Conservation (phyloP, 2,888 invertebrate genomes). For the Anthrax anthrax region DNA sequence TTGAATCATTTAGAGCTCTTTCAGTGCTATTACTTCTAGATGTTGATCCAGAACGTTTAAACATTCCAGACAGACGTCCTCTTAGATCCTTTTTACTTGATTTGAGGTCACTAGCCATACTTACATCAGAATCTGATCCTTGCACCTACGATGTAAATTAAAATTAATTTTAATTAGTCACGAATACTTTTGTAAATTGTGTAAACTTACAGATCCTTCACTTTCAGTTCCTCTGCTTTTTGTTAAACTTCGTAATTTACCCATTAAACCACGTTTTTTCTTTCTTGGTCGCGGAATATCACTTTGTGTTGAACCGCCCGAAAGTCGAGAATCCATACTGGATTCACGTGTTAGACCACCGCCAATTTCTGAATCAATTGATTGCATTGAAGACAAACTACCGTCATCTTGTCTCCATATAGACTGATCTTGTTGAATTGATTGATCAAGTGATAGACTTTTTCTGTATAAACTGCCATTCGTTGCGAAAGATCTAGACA, state of each 20-base stretch:
- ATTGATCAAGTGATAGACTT: conserved; percentile 57
- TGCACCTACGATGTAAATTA: conserved; percentile 36
- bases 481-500: conserved; percentile 24
- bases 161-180: background rate
- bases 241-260: conserved; percentile 70
- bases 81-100: conserved; percentile 63
- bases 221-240: conserved; percentile 50
- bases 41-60: conserved; percentile 49
- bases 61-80: conserved; percentile 69
- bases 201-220: conserved; percentile 30
- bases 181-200: background rate
- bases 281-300: conserved; percentile 57
- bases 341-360: conserved; percentile 53
- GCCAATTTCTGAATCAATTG: conserved; percentile 53
- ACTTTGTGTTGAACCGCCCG: conserved; percentile 73
- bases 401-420: conserved; percentile 78
- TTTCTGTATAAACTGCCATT: conserved; percentile 50
- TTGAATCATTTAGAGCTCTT: conserved; percentile 23
- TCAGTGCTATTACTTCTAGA: conserved; percentile 50
- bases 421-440: conserved; percentile 37
- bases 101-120: conserved; percentile 43
- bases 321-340: conserved; percentile 69
- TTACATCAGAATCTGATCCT: conserved; percentile 60
- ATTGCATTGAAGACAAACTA: conserved; percentile 71
- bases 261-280: conserved; percentile 66